Conservation (phyloP, 2,797 vertebrate genomes). For the Crocodylus rhombifer region DNA sequence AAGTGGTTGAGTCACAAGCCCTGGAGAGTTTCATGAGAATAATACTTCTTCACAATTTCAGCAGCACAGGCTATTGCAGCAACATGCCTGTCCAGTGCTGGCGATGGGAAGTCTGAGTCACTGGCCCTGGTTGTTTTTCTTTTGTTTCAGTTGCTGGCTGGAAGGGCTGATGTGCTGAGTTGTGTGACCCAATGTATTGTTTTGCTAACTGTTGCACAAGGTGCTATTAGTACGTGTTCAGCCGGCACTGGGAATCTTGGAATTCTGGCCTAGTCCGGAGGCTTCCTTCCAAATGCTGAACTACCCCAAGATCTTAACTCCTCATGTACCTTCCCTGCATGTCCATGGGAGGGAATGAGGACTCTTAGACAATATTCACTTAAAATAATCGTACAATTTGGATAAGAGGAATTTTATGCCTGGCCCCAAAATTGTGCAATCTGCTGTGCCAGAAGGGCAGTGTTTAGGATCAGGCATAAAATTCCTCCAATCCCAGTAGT, state of each 20-base stretch:
- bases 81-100: constrained; percentile 40
- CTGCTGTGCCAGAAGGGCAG: no score
- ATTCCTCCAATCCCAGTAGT: no score
- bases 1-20: constrained; percentile 52
- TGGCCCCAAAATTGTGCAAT: no score
- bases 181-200: not conserved
- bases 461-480: no score
- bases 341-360: no score
- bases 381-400: no score
- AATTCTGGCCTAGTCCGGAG: not conserved
- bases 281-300: not conserved
- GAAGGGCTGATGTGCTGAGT: constrained; percentile 16
- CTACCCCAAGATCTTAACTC: not conserved
- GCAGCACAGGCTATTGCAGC: not conserved
- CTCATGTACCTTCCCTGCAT: no score
- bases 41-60: not conserved
- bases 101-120: constrained; percentile 54
- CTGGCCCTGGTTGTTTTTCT: constrained; percentile 60
- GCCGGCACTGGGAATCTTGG: not conserved
- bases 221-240: not conserved
- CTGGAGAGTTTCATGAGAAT: constrained; percentile 12
- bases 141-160: constrained; percentile 18
- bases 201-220: not conserved
- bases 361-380: no score
- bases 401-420: no score